Conservation (phyloP, 2,113 vertebrate genomes). For the Mustelus asterias region DNA sequence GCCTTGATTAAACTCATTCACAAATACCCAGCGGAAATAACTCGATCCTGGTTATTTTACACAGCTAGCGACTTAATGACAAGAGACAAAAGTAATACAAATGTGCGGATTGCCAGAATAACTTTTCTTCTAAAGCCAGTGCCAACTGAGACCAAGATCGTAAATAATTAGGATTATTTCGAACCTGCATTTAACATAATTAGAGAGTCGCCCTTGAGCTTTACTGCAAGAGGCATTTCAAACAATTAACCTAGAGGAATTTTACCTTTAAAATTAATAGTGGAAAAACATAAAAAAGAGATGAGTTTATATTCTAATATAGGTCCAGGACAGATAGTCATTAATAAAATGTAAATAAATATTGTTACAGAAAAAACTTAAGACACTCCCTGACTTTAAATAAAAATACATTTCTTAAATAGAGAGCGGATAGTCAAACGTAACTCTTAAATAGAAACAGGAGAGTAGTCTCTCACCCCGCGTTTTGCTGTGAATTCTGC, state of each 20-base stretch:
- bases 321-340: background rate
- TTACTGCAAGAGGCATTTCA: background rate
- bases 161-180: background rate
- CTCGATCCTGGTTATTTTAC: background rate
- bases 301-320: background rate
- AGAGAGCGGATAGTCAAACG: background rate
- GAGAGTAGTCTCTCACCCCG: conserved; percentile 50
- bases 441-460: background rate
- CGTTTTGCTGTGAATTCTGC: conserved; percentile 49
- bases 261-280: background rate
- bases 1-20: background rate
- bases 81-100: background rate
- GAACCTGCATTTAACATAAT: background rate
- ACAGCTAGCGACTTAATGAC: too few relatives aligned
- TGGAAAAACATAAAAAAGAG: background rate
- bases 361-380: background rate
- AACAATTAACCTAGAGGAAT: background rate
- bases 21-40: background rate
- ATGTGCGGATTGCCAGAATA: background rate
- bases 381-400: background rate
- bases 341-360: background rate
- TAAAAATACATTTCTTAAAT: background rate
- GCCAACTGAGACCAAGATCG: background rate
- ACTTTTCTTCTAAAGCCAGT: background rate
- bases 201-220: too few relatives aligned